Conservation (phyloP, 2,797 vertebrate genomes). For the Danio kyathit region DNA sequence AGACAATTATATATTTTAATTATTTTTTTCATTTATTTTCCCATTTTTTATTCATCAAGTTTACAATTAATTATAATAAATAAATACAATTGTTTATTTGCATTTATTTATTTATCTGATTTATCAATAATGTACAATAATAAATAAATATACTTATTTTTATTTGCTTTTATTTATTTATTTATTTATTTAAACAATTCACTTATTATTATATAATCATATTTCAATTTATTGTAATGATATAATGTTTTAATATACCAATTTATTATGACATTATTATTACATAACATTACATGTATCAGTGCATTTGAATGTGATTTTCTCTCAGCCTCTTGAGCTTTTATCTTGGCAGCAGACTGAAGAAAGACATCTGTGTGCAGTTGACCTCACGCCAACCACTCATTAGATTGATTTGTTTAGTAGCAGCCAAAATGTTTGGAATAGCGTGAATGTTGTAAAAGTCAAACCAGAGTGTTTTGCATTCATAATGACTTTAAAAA, state of each 20-base stretch:
- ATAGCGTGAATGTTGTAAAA: not conserved
- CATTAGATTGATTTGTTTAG: conserved; percentile 3
- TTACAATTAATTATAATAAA: no score
- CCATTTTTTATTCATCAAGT: no score
- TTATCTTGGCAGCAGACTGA: not conserved
- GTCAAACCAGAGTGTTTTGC: conserved; percentile 3
- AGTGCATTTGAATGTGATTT: not conserved
- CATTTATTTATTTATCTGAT: no score
- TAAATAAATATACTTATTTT: no score
- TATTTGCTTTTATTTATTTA: no score
- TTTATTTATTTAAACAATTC: no score
- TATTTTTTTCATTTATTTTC: no score
- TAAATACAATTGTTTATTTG: not conserved
- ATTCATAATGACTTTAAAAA: not conserved
- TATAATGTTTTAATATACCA: not conserved
- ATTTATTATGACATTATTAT: not conserved
- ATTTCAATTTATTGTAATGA: not conserved
- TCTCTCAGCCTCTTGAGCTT: not conserved
- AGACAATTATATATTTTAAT: no score
- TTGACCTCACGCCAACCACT: conserved; percentile 6
- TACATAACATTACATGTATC: not conserved
- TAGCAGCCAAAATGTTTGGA: conserved; percentile 13
- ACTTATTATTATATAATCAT: no score
- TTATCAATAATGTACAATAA: no score
- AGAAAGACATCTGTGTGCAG: conserved; percentile 20